These are phyloP conservation scores for Jaculus jaculus DNA, from an alignment of 2,113 vertebrate genomes.

Conservation along the genomic window DNA sequence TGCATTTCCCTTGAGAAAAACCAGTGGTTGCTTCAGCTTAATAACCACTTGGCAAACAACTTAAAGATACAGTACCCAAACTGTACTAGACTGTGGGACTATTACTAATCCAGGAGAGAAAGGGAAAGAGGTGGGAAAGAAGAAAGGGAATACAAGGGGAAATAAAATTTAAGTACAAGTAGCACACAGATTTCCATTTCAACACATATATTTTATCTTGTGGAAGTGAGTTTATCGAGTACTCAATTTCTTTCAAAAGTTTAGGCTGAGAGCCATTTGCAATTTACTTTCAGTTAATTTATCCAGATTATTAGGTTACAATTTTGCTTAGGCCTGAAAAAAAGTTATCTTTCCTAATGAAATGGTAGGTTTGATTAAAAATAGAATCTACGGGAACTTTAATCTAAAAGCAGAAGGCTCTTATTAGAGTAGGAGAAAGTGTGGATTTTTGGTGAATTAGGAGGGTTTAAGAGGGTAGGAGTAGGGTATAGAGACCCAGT, in stretches of 20 bases:
- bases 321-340: conserved; percentile 37
- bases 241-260: conserved; percentile 23
- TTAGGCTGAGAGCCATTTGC: conserved; percentile 14
- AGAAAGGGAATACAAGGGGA: neutral
- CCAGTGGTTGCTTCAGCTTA: neutral
- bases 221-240: conserved; percentile 40
- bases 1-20: conserved; percentile 2
- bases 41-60: neutral
- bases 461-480: neutral
- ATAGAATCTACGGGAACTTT: neutral
- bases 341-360: neutral
- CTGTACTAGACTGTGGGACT: too few species aligned
- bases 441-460: neutral
- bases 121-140: too few species aligned
- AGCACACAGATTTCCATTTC: neutral
- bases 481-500: neutral
- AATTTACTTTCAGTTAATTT: conserved; percentile 37
- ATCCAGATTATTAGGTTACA: conserved; percentile 46
- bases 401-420: neutral
- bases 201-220: neutral
- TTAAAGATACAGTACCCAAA: neutral
- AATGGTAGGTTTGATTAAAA: conserved; percentile 35
- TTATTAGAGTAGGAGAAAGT: neutral
- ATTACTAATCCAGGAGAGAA: neutral
- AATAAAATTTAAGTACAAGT: neutral